Evolutionary conservation across 2,113 vertebrate genomes (phyloP).

Genomic region (Ardeotis arabs): DNA sequence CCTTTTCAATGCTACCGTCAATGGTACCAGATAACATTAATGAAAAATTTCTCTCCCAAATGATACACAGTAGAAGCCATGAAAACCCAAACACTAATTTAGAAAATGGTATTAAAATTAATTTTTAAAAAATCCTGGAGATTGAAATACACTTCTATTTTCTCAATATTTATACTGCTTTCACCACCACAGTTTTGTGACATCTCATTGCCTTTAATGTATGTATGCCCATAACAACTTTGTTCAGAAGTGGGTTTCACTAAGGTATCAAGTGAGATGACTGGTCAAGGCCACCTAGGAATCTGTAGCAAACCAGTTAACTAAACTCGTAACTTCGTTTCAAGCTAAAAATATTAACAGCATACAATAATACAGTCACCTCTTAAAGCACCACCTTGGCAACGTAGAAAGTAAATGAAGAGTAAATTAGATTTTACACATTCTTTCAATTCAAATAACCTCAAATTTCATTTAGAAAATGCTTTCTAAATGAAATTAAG

Average conservation of each 20-base stretch:
- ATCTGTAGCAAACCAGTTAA: not conserved
- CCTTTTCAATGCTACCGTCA: not conserved
- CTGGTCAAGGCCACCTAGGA: not conserved
- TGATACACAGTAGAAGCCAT: not conserved
- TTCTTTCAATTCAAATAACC: slow-evolving; percentile 39
- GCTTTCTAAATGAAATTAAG: not conserved
- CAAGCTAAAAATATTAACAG: not conserved
- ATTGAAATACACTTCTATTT: not conserved
- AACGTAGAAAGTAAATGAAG: not conserved
- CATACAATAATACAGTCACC: not conserved
- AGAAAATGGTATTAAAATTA: not conserved
- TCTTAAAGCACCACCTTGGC: not conserved
- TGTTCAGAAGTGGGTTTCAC: not conserved
- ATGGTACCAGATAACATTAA: not conserved
- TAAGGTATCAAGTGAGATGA: not conserved
- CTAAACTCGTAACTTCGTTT: not conserved
- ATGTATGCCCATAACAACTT: not conserved
- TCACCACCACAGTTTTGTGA: not conserved
- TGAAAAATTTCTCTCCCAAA: not conserved
- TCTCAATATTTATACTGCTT: not conserved
- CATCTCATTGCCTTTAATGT: not conserved
- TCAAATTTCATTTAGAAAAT: slow-evolving; percentile 32
- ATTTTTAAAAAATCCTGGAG: not conserved
- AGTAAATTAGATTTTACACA: not conserved
- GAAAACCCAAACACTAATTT: not conserved